Evolutionary conservation across 2,888 invertebrate genomes (phyloP).

Genomic region (Escarpia spicata): DNA sequence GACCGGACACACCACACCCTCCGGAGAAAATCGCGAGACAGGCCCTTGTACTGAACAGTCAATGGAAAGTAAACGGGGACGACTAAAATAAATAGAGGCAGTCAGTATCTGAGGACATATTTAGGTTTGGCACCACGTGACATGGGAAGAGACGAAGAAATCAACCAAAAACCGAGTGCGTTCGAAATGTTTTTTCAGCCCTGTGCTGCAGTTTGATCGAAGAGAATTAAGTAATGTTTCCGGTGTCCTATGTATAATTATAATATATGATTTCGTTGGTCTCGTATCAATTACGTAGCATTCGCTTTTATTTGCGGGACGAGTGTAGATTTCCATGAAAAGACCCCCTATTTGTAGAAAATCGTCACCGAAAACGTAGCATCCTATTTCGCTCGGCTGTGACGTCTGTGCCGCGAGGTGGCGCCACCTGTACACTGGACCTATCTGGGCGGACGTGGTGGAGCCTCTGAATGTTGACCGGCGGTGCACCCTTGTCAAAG

Average conservation of each 20-base stretch:
- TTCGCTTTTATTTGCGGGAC: background rate
- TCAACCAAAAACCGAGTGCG: too few species aligned
- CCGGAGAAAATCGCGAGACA: too few species aligned
- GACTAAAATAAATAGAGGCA: too few species aligned
- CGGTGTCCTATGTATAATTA: background rate
- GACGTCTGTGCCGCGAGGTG: background rate
- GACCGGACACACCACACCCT: too few species aligned
- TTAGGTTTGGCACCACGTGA: too few species aligned
- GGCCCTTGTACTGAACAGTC: too few species aligned
- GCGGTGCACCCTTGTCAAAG: background rate
- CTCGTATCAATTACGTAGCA: background rate
- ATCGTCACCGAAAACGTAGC: background rate
- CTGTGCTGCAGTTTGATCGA: background rate
- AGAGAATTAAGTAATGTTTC: background rate
- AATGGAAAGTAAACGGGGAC: too few species aligned
- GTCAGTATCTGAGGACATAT: too few species aligned
- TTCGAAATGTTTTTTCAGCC: too few species aligned
- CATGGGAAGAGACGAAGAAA: too few species aligned
- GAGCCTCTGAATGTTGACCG: background rate
- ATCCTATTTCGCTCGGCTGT: background rate
- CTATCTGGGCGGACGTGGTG: background rate
- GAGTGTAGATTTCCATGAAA: background rate
- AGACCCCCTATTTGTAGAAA: background rate
- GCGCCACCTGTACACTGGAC: background rate
- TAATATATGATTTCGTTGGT: background rate